Evolutionary conservation across 2,113 vertebrate genomes (phyloP), one percentile per base, ranked within the genome.

Genomic region (Rhineura floridana): DNA sequence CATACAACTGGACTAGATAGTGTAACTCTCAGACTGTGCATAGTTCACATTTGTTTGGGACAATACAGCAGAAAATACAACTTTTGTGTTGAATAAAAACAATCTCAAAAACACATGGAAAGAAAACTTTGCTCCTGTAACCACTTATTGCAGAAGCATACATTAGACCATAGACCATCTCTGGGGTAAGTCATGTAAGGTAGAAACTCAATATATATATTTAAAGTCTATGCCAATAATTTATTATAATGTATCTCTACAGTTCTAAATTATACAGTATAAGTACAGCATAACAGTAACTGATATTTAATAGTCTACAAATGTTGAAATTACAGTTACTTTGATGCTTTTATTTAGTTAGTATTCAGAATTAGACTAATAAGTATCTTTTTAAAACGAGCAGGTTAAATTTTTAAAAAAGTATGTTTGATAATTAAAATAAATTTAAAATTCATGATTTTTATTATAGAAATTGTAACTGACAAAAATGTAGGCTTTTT

Each of bases 261-360:
- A 84, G 69, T 89, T 86, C 88, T 6, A 3, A 88, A 23, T 67
- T 69, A 48, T 67, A 83, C 67, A 0, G 62, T 28, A 59, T 89
- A 80, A 0, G n/a, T n/a, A n/a, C n/a, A n/a, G n/a, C n/a, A n/a
- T n/a, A n/a, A n/a, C n/a, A n/a, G n/a, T n/a, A 30, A 62, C 70
- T 69, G 17, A 8, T 69, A 83, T 84, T 89, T 52, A 67, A 19
- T 25, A 84, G 65, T 82, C 89, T 91, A 44, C 76, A 84, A 91
- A 19, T 44, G 42, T 3, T 39, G 91, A 88, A 59, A 0, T 0
- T 2, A 9, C 50, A 52, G 36, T 52, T 33, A 23, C 6, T 81
- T 75, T 75, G 52, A 3, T 8, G 10, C 19, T 9, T 2, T 0
- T 2, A 70, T 88, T 10, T 0, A 0, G 19, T 89, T n/a, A 30